Evolutionary conservation across 2,113 vertebrate species (phyloP).

Genomic region (Chamaetylas fuelleborni): DNA sequence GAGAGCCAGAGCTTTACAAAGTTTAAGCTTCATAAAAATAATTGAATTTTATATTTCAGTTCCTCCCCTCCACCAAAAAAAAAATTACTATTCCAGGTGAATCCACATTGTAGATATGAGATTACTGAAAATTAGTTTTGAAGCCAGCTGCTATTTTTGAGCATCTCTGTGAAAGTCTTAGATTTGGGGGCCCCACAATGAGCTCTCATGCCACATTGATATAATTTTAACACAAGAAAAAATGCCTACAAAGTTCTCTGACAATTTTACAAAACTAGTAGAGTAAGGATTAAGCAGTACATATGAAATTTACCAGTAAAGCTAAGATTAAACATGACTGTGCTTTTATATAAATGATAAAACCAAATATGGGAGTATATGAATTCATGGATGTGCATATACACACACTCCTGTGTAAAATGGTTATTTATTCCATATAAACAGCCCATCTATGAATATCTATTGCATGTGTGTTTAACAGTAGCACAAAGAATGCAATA

Average conservation of each 20-base stretch:
- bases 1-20: not conserved
- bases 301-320: not conserved
- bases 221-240: not conserved
- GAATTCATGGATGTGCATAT: not conserved
- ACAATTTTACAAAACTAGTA: not conserved
- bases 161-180: not conserved
- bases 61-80: rapidly evolving
- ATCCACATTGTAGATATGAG: not conserved
- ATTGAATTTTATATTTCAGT: not conserved
- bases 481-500: not conserved
- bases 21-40: not conserved
- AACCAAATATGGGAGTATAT: not conserved
- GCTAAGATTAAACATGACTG: not conserved
- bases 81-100: not conserved
- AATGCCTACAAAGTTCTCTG: not conserved
- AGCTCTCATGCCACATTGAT: not conserved
- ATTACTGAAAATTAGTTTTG: not conserved
- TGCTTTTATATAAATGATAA: not conserved
- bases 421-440: not conserved
- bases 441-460: not conserved
- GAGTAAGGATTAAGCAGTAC: not conserved
- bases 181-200: not conserved
- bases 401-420: not conserved
- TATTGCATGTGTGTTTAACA: not conserved
- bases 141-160: not conserved